phyloP scores from a whole-genome alignment of 2,888 invertebrate species.

The Celastrina argiolus region DNA sequence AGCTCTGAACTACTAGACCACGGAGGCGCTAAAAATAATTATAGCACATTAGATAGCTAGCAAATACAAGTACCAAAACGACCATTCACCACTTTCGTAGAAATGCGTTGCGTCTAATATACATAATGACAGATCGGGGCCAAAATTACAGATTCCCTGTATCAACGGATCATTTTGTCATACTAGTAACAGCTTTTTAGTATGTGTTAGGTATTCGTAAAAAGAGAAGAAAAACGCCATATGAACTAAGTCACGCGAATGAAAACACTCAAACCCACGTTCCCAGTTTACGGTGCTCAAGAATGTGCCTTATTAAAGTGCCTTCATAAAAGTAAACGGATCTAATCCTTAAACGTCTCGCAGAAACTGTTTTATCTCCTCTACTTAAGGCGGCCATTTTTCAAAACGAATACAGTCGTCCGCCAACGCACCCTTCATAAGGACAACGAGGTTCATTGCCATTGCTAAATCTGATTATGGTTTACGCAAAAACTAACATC shows the following conservation, averaged over 20 bases:
- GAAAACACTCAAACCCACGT: not conserved
- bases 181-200: no score
- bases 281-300: not conserved
- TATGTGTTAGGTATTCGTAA: no score
- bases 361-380: slow-evolving; percentile 1
- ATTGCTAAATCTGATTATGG: slow-evolving; percentile 30
- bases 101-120: no score
- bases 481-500: not conserved
- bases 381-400: not conserved
- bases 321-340: not conserved
- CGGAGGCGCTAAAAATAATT: no score
- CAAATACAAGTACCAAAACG: no score
- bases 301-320: slow-evolving; percentile 7
- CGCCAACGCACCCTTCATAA: slow-evolving; percentile 27
- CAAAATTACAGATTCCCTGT: no score
- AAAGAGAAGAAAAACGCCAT: no score
- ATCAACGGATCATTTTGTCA: no score
- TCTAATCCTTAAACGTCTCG: slow-evolving; percentile 3
- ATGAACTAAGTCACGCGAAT: not conserved
- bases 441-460: slow-evolving; percentile 33
- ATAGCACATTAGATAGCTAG: no score
- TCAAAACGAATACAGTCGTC: slow-evolving; percentile 4
- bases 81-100: no score
- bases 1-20: no score
- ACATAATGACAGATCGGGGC: no score